Conservation (phyloP, 1,140 invertebrate genomes). For the Drosophila paulistorum region DNA sequence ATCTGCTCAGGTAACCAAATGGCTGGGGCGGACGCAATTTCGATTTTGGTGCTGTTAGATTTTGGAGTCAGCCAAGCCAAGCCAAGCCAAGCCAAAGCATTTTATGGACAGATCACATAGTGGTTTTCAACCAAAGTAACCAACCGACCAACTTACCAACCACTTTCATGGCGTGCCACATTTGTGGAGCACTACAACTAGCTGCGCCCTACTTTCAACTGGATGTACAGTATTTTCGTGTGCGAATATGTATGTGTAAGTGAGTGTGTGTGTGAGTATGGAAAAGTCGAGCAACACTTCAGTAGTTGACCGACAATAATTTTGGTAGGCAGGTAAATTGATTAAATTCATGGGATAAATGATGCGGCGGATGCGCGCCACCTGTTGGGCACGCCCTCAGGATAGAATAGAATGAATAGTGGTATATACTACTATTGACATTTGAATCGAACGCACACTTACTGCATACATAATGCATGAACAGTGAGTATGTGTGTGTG, state of each 20-base stretch:
- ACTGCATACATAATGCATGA: background rate
- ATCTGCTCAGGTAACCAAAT: conserved; percentile 32
- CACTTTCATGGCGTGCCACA: conserved; percentile 71
- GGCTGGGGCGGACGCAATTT: conserved; percentile 52
- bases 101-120: conserved; percentile 65
- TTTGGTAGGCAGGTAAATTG: conserved; percentile 58
- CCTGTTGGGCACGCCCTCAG: conserved; percentile 37
- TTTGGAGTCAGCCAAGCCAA: conserved; percentile 47
- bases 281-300: conserved; percentile 44
- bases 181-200: conserved; percentile 41
- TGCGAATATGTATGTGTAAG: background rate
- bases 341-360: conserved; percentile 50
- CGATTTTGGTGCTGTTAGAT: conserved; percentile 67
- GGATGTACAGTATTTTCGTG: conserved; percentile 21
- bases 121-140: conserved; percentile 58
- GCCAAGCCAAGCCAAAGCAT: conserved; percentile 28
- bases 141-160: conserved; percentile 37
- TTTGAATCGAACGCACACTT: background rate
- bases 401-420: conserved; percentile 14
- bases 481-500: background rate
- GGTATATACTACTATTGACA: conserved; percentile 37
- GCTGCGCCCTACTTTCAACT: conserved; percentile 63
- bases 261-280: background rate
- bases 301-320: conserved; percentile 37
- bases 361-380: conserved; percentile 33